Conservation (phyloP, 1,140 invertebrate genomes). For the Ericerus pela region DNA sequence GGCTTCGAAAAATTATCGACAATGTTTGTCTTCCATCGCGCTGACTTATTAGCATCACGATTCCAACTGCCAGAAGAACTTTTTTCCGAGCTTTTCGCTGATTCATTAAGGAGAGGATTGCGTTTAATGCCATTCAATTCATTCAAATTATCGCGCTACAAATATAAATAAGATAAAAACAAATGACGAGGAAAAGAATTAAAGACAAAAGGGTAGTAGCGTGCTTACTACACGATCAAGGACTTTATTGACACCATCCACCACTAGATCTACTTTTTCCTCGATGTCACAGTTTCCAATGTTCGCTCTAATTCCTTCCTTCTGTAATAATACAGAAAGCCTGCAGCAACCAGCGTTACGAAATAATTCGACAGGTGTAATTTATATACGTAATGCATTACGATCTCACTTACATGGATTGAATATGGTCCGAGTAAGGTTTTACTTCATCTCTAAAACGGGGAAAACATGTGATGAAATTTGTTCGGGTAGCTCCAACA, state of each 20-base stretch:
- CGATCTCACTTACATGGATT: not conserved
- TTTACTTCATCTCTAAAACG: not conserved
- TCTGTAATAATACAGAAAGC: conserved; percentile 37
- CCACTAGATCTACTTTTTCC: conserved; percentile 22
- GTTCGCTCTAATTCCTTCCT: conserved; percentile 42
- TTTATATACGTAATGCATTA: not conserved
- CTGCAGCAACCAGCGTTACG: conserved; percentile 24
- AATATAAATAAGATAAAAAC: conserved; percentile 2
- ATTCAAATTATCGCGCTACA: conserved; percentile 42
- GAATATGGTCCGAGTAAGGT: not conserved
- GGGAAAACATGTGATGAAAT: conserved; percentile 1
- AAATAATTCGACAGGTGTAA: not conserved
- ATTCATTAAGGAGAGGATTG: conserved; percentile 33
- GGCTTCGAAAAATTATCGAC: conserved; percentile 22
- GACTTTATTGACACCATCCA: conserved; percentile 53
- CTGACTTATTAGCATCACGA: conserved; percentile 22
- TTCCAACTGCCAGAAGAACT: conserved; percentile 41
- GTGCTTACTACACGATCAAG: conserved; percentile 58
- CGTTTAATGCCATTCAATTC: conserved; percentile 48
- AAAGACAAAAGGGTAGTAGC: not conserved
- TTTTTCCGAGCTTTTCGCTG: conserved; percentile 22
- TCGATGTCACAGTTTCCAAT: conserved; percentile 31
- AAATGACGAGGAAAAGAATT: not conserved
- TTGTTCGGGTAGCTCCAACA: not conserved
- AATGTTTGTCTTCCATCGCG: conserved; percentile 14